Base-by-base conservation (phyloP, 2,797 vertebrate species). In the Gallinago stenura region DNA sequence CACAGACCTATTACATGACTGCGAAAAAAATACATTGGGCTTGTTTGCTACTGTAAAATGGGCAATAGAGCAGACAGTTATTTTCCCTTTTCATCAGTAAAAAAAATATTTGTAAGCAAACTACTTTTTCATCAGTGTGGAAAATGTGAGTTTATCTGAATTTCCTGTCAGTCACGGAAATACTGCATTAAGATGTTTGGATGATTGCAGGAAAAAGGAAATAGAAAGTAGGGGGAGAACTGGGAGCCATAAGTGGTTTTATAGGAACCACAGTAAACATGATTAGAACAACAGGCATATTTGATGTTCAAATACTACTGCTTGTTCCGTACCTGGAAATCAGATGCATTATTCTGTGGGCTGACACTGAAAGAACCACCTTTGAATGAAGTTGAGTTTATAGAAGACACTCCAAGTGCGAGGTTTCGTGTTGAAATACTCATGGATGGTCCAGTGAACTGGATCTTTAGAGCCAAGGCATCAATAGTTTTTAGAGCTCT, bases 401-500 rank as follows among this genome's bases (percentile, higher is more conserved):
- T 64, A 39, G 99, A 97, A 21, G 98, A 98, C 25, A 99, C 98
- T 25, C 98, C 99, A 88, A 99, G 87, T 31, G 99, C 98, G 4
- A 99, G 97, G 89, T 99, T 98, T 91, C 93, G 98, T 93, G 99
- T 99, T 41, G 98, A 97, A 97, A 99, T 99, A 89, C 97, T 99
- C 96, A 99, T 95, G 8, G 97, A 98, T 2, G 98, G 94, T 35
- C 98, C 99, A 22, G 98, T 77, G 58, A 99, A 99, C 95, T 99
- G 98, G 33, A 99, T 98, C 97, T 99, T 99, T 97, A 99, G 98
- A 60, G 99, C 98, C 97, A 99, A 95, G 71, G 99, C 97, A 57
- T 99, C 99, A n/a, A 99, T 98, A 9, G 99, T 99, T 98, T 98
- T 99, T 89, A 99, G 97, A 92, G 99, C 99, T 83, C 99, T 99